phyloP scores from a whole-genome alignment of 2,113 vertebrate genomes.

The Sturnira hondurensis region DNA sequence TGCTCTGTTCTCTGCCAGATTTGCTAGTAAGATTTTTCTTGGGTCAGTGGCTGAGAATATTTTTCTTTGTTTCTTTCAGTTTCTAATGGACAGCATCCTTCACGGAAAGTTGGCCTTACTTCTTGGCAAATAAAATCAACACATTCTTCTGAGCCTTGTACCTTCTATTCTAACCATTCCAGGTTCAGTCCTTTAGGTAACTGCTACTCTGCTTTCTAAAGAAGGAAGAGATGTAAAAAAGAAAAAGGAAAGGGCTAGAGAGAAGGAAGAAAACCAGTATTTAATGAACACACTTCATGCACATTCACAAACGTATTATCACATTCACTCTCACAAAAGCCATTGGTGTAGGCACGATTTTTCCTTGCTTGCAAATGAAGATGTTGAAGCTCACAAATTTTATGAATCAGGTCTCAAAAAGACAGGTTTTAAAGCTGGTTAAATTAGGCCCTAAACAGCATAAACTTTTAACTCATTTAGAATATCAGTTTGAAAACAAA shows the following conservation, averaged over 20 bases:
- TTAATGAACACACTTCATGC: not conserved
- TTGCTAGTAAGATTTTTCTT: slow-evolving; percentile 20
- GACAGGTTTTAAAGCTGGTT: not conserved
- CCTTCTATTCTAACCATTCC: not conserved
- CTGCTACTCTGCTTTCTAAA: not conserved
- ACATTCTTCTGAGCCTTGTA: not conserved
- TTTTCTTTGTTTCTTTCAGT: slow-evolving; percentile 29
- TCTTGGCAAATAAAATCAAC: not conserved
- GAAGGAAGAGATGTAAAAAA: not conserved
- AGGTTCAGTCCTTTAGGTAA: not conserved
- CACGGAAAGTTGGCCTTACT: not conserved
- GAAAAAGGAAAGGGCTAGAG: not conserved
- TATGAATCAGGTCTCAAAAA: not conserved
- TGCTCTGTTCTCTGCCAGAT: slow-evolving; percentile 40
- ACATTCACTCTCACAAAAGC: not conserved
- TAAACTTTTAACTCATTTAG: not conserved
- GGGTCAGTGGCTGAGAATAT: slow-evolving; percentile 26
- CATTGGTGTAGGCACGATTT: not conserved
- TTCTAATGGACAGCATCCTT: not conserved
- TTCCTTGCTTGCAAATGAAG: not conserved
- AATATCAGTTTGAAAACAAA: not conserved
- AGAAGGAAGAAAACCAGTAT: not conserved
- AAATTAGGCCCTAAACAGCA: not conserved
- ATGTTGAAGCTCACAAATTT: not conserved
- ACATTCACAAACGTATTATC: not conserved